Evolutionary conservation across 2,888 invertebrate species (phyloP), one percentile per base, ranked within the genome.

Genomic region (Drosophila anomelani): DNA sequence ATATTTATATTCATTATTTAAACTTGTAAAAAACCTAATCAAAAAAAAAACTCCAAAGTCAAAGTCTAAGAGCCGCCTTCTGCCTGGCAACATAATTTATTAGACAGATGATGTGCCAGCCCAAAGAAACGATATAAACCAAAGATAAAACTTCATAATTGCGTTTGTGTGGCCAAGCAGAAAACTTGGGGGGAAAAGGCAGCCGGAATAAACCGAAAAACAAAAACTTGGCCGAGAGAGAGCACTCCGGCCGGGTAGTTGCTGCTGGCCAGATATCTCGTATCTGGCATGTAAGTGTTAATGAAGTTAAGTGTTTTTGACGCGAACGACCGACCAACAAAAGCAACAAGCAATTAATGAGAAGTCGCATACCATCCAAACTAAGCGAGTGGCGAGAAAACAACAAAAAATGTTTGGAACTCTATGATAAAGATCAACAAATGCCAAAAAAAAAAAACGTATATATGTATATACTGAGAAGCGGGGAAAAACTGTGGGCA

Each of bases 251-350:
- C 15, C 5, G 46, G 38, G 63, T 59, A 63, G 63, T 51, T n/a
- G n/a, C n/a, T 64, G 62, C 36, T 72, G 70, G 75, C 71, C 82
- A 75, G 71, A 71, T 71, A 64, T 57, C 71, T 71, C 64, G 71
- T 82, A 84, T 85, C 82, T 86, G 75, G 77, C 87, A 83, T 86
- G 85, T 86, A 86, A 85, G 85, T 85, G 85, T 85, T 85, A 86
- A 85, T 85, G 85, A 86, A 85, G 87, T 81, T 85, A 85, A 85
- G 87, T 86, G 87, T 85, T 85, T 81, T 78, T 82, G 80, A 81
- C 81, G 83, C 80, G 77, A 79, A 81, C 67, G 66, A 82, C 51
- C 34, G 51, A 57, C 68, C 55, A 72, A 68, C 63, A 67, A 68
- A 76, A 76, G 68, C 72, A 81, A 79, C 84, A 79, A 79, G 56